Evolutionary conservation across 1,140 invertebrate genomes (phyloP).

Genomic region (Drosophila repleta): DNA sequence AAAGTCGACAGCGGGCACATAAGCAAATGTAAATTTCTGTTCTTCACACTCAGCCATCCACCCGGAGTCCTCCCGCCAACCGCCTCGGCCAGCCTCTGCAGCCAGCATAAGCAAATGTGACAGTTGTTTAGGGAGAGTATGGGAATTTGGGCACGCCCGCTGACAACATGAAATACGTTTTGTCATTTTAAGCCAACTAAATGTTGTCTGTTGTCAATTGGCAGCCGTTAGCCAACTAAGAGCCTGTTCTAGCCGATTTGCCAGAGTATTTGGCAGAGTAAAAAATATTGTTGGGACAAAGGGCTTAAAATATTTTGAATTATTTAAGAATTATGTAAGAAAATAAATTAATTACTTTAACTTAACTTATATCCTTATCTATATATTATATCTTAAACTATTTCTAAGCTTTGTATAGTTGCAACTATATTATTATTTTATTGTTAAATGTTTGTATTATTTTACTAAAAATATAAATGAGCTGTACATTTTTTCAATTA

Average conservation of each 20-base stretch:
- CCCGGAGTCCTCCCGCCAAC: neutral
- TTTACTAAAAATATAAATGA: no score
- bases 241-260: conserved; percentile 11
- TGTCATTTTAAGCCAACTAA: conserved; percentile 42
- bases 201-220: conserved; percentile 36
- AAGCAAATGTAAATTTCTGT: conserved; percentile 53
- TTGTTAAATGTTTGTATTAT: no score
- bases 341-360: no score
- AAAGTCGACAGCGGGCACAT: conserved; percentile 51
- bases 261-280: neutral
- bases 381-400: no score
- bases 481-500: neutral
- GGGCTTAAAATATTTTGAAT: no score
- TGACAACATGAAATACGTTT: conserved; percentile 49
- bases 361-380: no score
- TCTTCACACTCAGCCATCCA: conserved; percentile 19
- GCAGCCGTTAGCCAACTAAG: conserved; percentile 26
- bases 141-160: conserved; percentile 26
- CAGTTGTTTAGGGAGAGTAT: conserved; percentile 26
- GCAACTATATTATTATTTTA: no score
- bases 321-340: no score
- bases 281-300: neutral
- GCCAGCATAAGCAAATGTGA: conserved; percentile 37
- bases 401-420: no score
- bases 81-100: neutral